Base-by-base conservation (phyloP, 2,113 vertebrate species). In the Apus apus region DNA sequence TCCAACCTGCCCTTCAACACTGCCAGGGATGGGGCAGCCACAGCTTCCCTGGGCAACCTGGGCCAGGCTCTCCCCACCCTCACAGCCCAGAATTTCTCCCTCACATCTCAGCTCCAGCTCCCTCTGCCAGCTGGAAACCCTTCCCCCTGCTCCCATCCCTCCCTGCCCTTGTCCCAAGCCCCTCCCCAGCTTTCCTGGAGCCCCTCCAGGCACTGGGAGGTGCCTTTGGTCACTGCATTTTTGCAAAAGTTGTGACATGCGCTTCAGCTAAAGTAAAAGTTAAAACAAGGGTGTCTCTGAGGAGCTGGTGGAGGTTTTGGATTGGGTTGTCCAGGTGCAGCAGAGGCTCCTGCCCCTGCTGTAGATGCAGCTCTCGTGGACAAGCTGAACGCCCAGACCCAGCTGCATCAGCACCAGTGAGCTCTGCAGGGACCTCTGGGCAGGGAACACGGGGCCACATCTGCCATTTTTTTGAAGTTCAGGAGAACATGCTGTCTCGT, bases 401-500 rank as follows among this genome's bases (percentile, higher is more conserved):
- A 1, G 27, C 74, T 34, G 20, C 7, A 3, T 25, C 12, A 11
- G 5, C 29, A 56, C 10, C 30, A 18, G 8, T 1, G 0, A 70
- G 40, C 30, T 26, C 65, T 23, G 3, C 0, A 0, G 56, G 62
- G 19, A 54, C 15, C 18, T 23, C 30, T 1, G 17, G 26, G 45
- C 17, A 10, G 12, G 2, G 27, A 46, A 20, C 18, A 11, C 1
- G 6, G 15, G n/a, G 11, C 25, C 5, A 0, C 12, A 16, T 22
- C 13, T 17, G 20, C 29, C 3, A 0, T 7, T 40, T n/a, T n/a
- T 50, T 51, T 36, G 21, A 27, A 5, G 25, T 23, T 26, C 15
- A 17, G 46, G 34, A 43, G 45, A 38, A 18, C 13, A 20, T 11
- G 15, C 21, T n/a, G n/a, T n/a, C n/a, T n/a, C n/a, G n/a, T n/a